These are phyloP conservation scores for Genyomyrus donnyi DNA, from an alignment of 2,113 vertebrate species.

Conservation along the genomic window DNA sequence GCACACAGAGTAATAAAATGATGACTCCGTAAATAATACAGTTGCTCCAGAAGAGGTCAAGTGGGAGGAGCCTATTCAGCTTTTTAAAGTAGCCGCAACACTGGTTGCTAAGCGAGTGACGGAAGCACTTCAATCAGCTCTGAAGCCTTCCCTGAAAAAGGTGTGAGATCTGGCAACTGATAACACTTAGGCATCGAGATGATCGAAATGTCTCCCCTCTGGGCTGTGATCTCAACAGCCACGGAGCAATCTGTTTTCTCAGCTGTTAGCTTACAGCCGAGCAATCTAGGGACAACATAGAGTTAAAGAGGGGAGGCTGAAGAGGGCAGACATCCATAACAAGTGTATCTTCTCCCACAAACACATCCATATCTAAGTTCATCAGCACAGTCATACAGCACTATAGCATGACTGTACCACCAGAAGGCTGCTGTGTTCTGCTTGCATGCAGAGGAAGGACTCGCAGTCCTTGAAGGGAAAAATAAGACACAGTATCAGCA, in stretches of 20 bases:
- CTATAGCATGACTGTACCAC: not conserved
- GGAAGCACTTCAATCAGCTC: not conserved
- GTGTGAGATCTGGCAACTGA: conserved; percentile 4
- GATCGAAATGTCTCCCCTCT: conserved; percentile 12
- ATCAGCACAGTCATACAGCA: not conserved
- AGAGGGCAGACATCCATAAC: not conserved
- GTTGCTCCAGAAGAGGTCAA: not conserved
- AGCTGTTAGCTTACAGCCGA: conserved; percentile 2
- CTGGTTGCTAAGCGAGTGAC: not conserved
- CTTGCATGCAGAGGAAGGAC: not conserved
- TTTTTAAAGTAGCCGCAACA: not conserved
- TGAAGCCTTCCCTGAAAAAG: conserved; percentile 9
- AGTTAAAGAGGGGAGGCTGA: not conserved
- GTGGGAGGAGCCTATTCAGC: not conserved
- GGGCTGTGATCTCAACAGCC: conserved; percentile 17
- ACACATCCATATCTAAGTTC: not conserved
- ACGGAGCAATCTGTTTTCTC: conserved; percentile 11
- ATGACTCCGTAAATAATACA: not conserved
- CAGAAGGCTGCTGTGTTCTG: not conserved
- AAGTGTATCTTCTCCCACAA: not conserved
- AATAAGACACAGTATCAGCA: not conserved
- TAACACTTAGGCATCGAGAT: conserved; percentile 15
- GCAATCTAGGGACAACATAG: not conserved
- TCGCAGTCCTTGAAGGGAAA: not conserved
- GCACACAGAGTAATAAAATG: not conserved